Evolutionary conservation across 2,888 invertebrate genomes (phyloP).

Genomic region (Caenorhabditis sinica): DNA sequence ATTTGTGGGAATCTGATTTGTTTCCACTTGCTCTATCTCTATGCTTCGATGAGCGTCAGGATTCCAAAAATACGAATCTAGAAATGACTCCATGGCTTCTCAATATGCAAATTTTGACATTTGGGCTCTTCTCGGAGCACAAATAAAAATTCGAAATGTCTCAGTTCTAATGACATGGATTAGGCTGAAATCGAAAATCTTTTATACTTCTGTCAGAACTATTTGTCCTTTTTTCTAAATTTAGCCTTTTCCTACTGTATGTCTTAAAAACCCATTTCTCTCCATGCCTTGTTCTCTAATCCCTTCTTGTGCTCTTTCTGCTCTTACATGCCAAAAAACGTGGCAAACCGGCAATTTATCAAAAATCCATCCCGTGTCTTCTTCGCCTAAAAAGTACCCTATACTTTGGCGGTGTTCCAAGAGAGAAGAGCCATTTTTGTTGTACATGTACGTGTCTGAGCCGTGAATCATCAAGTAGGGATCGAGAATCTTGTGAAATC

Average conservation of each 20-base stretch:
- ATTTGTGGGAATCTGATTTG: constrained; percentile 28
- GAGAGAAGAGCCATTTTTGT: neutral
- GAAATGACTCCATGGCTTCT: too few species aligned
- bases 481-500: constrained; percentile 22
- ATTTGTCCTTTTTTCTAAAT: neutral
- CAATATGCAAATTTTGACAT: too few species aligned
- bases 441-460: neutral
- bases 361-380: constrained; percentile 17
- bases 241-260: neutral
- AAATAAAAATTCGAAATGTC: too few species aligned
- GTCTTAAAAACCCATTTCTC: constrained; percentile 2
- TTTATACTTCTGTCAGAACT: too few species aligned
- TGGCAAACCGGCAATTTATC: constrained; percentile 54
- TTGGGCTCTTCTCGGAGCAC: too few species aligned
- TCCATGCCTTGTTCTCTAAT: constrained; percentile 37
- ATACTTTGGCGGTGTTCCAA: constrained; percentile 26
- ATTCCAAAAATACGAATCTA: too few species aligned
- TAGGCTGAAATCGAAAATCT: too few species aligned
- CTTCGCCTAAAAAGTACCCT: constrained; percentile 38
- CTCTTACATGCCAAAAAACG: constrained; percentile 20
- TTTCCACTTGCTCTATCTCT: neutral
- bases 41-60: neutral
- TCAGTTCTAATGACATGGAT: too few species aligned
- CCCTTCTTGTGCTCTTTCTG: constrained; percentile 9
- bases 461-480: constrained; percentile 16